These are phyloP conservation scores for Eulemur macaco DNA, from an alignment of 2,113 vertebrate genomes.

Conservation along the genomic window DNA sequence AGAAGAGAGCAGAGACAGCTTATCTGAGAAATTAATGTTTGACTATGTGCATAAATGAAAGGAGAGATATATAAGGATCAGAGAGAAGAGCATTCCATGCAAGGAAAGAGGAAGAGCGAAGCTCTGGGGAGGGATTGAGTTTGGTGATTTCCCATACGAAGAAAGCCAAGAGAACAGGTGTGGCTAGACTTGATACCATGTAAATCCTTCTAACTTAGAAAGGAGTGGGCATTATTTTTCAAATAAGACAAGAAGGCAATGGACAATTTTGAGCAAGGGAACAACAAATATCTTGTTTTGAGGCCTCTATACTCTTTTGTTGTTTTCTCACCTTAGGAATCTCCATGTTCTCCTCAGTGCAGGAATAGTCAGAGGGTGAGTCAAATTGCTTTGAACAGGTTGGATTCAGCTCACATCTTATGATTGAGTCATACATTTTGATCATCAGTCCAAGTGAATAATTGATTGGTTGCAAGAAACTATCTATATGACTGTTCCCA, in stretches of 20 bases:
- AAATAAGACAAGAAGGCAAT: not conserved
- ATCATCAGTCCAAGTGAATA: not conserved
- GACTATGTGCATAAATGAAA: not conserved
- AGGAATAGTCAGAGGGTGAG: not conserved
- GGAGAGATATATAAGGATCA: not conserved
- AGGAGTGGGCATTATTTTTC: not conserved
- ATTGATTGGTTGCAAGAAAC: not conserved
- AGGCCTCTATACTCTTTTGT: not conserved
- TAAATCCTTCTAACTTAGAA: not conserved
- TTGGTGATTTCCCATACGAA: not conserved
- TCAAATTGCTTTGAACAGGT: not conserved
- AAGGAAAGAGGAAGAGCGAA: not conserved
- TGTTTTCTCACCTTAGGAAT: not conserved
- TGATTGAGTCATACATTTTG: not conserved
- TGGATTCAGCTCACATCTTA: too few species aligned
- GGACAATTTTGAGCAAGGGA: not conserved
- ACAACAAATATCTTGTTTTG: not conserved
- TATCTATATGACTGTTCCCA: not conserved
- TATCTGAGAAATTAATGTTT: not conserved
- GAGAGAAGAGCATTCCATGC: not conserved
- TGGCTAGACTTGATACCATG: accelerated
- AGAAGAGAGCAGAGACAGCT: not conserved
- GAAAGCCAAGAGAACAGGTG: not conserved
- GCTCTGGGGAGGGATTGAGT: not conserved
- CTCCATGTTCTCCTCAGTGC: not conserved